Percentiles rank a stretch among this genome's conserved stretches.
These are phyloP conservation scores for Oreortyx pictus DNA, from an alignment of 2,797 vertebrate genomes.

Conservation along the genomic window DNA sequence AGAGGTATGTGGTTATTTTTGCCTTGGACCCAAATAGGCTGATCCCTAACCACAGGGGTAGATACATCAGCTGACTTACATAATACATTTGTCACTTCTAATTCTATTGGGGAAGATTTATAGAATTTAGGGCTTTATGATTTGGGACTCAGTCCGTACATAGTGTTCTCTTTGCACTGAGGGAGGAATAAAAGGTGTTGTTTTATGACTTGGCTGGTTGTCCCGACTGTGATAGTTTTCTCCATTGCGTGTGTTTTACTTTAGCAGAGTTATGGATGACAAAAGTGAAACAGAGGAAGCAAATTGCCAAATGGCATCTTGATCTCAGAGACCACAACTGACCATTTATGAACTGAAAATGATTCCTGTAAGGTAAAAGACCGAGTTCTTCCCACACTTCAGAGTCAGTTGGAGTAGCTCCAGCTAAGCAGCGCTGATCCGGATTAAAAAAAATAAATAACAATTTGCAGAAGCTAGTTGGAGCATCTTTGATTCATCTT, in stretches of 20 bases:
- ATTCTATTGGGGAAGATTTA: conserved; percentile 45
- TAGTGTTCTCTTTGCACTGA: conserved; percentile 34
- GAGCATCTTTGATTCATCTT: neutral
- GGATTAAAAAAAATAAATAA: neutral
- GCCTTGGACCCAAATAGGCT: conserved; percentile 28
- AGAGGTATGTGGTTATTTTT: conserved; percentile 30
- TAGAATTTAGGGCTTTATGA: conserved; percentile 49
- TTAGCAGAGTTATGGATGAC: neutral
- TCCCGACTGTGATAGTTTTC: conserved; percentile 15
- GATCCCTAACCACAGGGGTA: conserved; percentile 8
- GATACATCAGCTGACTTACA: neutral
- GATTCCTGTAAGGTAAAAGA: neutral
- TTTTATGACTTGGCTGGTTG: conserved; percentile 21
- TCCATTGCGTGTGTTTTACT: neutral
- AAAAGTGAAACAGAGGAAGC: neutral
- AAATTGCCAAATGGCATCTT: neutral
- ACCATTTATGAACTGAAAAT: neutral
- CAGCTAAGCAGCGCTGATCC: neutral
- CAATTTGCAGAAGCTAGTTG: neutral
- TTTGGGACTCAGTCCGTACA: conserved; percentile 19
- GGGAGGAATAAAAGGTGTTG: conserved; percentile 36
- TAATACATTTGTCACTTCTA: conserved; percentile 45
- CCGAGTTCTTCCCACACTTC: neutral
- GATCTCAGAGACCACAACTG: neutral
- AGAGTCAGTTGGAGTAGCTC: neutral